Conservation (phyloP, 2,797 vertebrate species). For the Phalloptychus januarius region DNA sequence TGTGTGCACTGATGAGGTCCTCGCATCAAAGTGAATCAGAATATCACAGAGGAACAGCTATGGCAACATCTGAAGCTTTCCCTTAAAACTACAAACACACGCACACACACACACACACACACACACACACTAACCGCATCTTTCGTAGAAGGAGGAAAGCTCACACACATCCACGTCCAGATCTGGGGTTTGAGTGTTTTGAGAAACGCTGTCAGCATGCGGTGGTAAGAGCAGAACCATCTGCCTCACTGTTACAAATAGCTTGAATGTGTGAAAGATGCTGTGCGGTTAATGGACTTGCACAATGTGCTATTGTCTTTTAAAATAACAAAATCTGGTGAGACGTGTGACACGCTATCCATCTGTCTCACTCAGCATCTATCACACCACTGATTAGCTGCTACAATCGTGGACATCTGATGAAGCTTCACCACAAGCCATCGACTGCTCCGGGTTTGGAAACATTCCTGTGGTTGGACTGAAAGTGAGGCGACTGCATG, state of each 20-base stretch:
- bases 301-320: constrained; percentile 55
- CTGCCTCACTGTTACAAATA: constrained; percentile 59
- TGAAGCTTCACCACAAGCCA: constrained; percentile 19
- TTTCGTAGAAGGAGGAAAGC: background rate
- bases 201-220: constrained; percentile 41
- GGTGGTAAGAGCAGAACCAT: constrained; percentile 64
- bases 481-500: background rate
- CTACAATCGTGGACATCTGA: constrained; percentile 29
- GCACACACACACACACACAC: background rate
- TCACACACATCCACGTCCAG: background rate
- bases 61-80: constrained; percentile 61
- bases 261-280: constrained; percentile 48
- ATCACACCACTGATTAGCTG: constrained; percentile 37
- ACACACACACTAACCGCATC: constrained; percentile 12
- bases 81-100: constrained; percentile 37
- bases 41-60: constrained; percentile 66
- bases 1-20: constrained; percentile 53
- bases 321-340: constrained; percentile 50
- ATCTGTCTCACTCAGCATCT: constrained; percentile 39
- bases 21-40: constrained; percentile 71
- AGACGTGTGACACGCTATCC: constrained; percentile 45
- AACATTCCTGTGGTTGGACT: constrained; percentile 34
- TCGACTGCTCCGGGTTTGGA: constrained; percentile 4
- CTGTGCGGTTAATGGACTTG: constrained; percentile 58
- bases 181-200: constrained; percentile 29